A percentile compares a stretch with the other conserved stretches of the same genome.
phyloP scores from a whole-genome alignment of 1,140 invertebrate genomes.

The Anastrepha obliqua region DNA sequence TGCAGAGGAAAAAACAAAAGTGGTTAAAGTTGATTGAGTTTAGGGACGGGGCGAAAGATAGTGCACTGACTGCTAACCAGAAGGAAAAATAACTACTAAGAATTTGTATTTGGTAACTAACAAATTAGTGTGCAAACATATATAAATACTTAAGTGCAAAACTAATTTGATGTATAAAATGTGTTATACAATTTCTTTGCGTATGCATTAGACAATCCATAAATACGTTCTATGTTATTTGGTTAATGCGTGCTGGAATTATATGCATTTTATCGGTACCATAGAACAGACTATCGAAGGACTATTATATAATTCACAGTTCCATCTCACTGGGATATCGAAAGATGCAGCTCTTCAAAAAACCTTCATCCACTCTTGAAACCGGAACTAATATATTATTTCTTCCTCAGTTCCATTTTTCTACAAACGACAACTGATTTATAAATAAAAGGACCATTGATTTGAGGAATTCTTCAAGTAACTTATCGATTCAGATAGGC shows the following conservation, averaged over 20 bases:
- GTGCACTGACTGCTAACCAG: neutral
- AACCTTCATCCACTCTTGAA: neutral
- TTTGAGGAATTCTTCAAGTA: constrained; percentile 1
- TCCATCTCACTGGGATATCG: neutral
- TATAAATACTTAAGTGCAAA: too few relatives aligned
- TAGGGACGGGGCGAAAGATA: neutral
- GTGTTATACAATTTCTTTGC: neutral
- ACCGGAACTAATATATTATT: constrained; percentile 9
- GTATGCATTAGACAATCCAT: neutral
- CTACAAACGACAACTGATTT: constrained; percentile 15
- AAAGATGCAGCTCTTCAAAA: neutral
- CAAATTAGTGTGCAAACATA: too few relatives aligned
- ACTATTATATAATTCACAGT: constrained; percentile 7
- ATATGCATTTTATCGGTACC: neutral
- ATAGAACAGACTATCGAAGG: neutral
- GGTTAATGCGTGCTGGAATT: neutral
- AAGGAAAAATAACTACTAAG: neutral
- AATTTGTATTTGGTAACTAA: neutral
- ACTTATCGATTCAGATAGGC: neutral
- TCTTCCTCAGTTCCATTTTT: neutral
- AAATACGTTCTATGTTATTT: too few relatives aligned
- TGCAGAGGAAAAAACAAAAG: constrained; percentile 1
- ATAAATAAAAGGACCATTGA: neutral
- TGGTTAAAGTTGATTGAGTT: constrained; percentile 1
- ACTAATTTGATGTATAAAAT: neutral